Evolutionary conservation across 2,113 vertebrate genomes (phyloP).

Genomic region (Apeltes quadracus): DNA sequence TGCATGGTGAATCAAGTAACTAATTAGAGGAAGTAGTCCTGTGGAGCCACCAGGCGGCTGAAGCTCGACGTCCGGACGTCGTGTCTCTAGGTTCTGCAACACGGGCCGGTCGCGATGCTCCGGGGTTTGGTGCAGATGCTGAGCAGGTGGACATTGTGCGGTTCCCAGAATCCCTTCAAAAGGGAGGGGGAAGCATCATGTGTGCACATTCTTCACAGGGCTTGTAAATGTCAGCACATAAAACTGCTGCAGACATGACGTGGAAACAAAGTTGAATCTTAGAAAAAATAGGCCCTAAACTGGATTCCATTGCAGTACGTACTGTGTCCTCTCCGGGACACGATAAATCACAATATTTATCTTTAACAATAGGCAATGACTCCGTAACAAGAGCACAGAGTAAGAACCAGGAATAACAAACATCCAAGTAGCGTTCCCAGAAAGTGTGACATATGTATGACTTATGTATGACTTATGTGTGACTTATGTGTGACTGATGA

Average conservation of each 20-base stretch:
- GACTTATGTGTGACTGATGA: conserved; percentile 32
- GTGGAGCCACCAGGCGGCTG: conserved; percentile 45
- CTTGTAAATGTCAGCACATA: conserved; percentile 65
- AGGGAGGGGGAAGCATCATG: conserved; percentile 34
- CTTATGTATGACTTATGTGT: background rate
- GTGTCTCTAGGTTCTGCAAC: conserved; percentile 42
- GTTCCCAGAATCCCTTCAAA: conserved; percentile 12
- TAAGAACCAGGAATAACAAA: conserved; percentile 58
- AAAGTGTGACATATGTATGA: conserved; percentile 60
- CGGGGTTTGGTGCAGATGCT: conserved; percentile 26
- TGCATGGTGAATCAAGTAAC: conserved; percentile 66
- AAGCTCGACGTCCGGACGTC: conserved; percentile 42
- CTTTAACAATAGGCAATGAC: conserved; percentile 48
- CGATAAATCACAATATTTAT: conserved; percentile 45
- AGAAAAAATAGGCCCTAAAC: conserved; percentile 57
- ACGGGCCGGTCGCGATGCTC: conserved; percentile 36
- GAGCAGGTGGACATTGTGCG: conserved; percentile 30
- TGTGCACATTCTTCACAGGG: conserved; percentile 52
- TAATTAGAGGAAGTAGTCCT: conserved; percentile 61
- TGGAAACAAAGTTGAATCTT: conserved; percentile 52
- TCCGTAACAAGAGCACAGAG: conserved; percentile 46
- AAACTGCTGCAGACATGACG: conserved; percentile 49
- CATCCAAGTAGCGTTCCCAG: conserved; percentile 70
- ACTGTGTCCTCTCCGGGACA: conserved; percentile 6
- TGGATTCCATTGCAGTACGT: conserved; percentile 44